Conservation (phyloP, 1,140 invertebrate genomes). For the Tetraneura akinire region DNA sequence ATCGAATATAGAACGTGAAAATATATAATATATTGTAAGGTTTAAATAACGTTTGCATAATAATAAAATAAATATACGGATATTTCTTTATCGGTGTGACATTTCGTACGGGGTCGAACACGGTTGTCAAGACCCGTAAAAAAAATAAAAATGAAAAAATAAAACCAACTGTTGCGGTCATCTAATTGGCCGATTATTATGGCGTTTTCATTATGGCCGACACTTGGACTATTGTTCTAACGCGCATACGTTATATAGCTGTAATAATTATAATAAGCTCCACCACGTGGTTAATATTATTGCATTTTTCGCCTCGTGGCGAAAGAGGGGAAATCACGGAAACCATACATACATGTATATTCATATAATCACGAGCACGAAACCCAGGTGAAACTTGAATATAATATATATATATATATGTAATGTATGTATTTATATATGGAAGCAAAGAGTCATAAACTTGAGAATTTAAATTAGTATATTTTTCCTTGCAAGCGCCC, state of each 20-base stretch:
- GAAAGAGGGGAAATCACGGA: not conserved
- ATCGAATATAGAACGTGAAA: too few relatives aligned
- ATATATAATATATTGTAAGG: too few relatives aligned
- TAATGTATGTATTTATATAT: not conserved
- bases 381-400: not conserved
- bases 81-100: not conserved
- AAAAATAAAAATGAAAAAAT: too few relatives aligned
- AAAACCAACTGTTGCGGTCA: not conserved
- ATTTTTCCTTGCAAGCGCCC: not conserved
- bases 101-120: too few relatives aligned
- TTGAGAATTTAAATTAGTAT: conserved; percentile 32
- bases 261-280: too few relatives aligned
- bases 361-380: not conserved
- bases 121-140: not conserved
- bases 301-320: not conserved
- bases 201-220: conserved; percentile 15
- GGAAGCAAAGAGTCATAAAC: not conserved
- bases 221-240: not conserved
- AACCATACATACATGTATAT: conserved; percentile 13
- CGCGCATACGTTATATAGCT: too few relatives aligned
- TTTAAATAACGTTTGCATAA: too few relatives aligned
- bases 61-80: too few relatives aligned
- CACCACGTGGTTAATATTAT: not conserved
- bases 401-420: too few relatives aligned
- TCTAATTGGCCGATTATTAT: conserved; percentile 34